Evolutionary conservation across 30 jellyfish, hydroid and myxozoan species (phyloP).

Genomic region (Hydractinia echinata): DNA sequence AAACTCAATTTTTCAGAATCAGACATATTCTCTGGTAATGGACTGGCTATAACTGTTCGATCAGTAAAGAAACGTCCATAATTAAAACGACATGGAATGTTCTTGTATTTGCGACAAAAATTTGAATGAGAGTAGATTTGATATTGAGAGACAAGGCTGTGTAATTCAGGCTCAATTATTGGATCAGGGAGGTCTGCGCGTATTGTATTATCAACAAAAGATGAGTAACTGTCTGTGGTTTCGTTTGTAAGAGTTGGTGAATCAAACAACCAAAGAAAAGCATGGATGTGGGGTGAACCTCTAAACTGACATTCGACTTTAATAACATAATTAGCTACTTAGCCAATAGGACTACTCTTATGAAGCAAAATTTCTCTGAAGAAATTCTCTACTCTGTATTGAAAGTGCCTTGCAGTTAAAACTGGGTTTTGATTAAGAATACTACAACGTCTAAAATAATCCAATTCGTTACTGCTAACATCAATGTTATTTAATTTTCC

Average conservation of each 20-base stretch:
- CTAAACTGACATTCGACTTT: slow-evolving; percentile 14
- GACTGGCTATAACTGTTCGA: not conserved
- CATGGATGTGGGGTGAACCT: slow-evolving; percentile 15
- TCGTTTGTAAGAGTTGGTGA: not conserved
- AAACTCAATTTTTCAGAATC: too few relatives aligned
- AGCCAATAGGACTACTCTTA: slow-evolving; percentile 10
- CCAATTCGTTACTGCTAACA: slow-evolving; percentile 7
- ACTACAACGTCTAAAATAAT: slow-evolving; percentile 20
- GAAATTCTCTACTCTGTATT: slow-evolving; percentile 35
- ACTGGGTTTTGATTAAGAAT: slow-evolving; percentile 35
- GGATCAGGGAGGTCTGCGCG: slow-evolving; percentile 26
- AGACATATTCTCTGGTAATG: too few relatives aligned
- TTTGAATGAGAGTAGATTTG: slow-evolving; percentile 31
- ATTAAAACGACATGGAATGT: slow-evolving; percentile 18
- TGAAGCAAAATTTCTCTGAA: slow-evolving; percentile 22
- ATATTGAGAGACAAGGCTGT: not conserved
- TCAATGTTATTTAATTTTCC: slow-evolving; percentile 8
- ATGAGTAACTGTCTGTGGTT: not conserved
- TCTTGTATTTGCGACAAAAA: slow-evolving; percentile 28
- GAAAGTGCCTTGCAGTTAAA: slow-evolving; percentile 43
- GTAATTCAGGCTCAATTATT: not conserved
- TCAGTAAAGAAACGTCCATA: slow-evolving; percentile 17
- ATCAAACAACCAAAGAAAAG: not conserved
- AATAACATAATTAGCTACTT: slow-evolving; percentile 13
- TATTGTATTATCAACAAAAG: not conserved